Percentiles rank a stretch among this genome's conserved stretches.
phyloP scores from a whole-genome alignment of 2,888 invertebrate species.

The Lamellibrachia satsuma region DNA sequence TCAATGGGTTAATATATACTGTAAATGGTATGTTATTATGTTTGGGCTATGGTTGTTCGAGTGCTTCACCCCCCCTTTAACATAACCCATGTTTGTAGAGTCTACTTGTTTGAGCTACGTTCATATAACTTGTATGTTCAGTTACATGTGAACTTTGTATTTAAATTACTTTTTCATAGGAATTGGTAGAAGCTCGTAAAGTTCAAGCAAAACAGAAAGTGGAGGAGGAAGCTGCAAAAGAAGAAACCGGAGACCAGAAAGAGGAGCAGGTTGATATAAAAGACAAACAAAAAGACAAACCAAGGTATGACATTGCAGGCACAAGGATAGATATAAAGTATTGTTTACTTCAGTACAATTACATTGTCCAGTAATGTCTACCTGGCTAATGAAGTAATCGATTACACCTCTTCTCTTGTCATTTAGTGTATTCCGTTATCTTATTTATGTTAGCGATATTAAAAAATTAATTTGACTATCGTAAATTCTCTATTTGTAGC shows the following conservation, averaged over 20 bases:
- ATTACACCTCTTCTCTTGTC: too few species aligned
- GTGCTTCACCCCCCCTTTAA: too few species aligned
- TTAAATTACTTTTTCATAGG: not conserved
- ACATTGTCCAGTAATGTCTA: not conserved
- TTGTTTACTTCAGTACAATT: not conserved
- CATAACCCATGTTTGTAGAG: too few species aligned
- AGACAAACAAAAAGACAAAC: not conserved
- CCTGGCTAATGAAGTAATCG: too few species aligned
- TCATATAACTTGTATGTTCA: too few species aligned
- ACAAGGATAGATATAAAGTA: not conserved
- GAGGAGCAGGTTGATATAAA: not conserved
- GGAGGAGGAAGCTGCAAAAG: not conserved
- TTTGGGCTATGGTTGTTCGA: too few species aligned
- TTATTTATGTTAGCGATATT: too few species aligned
- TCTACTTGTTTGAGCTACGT: constrained; percentile 14
- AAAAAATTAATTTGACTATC: too few species aligned
- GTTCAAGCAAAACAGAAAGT: constrained; percentile 13
- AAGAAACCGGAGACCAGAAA: not conserved
- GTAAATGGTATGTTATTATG: too few species aligned
- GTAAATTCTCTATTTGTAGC: too few species aligned
- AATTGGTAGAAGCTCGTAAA: constrained; percentile 18
- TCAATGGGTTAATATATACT: too few species aligned
- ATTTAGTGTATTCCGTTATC: too few species aligned
- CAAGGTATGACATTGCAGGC: not conserved
- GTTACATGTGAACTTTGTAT: not conserved